phyloP scores from a whole-genome alignment of 2,797 vertebrate species.

The Ispidina lecontei region DNA sequence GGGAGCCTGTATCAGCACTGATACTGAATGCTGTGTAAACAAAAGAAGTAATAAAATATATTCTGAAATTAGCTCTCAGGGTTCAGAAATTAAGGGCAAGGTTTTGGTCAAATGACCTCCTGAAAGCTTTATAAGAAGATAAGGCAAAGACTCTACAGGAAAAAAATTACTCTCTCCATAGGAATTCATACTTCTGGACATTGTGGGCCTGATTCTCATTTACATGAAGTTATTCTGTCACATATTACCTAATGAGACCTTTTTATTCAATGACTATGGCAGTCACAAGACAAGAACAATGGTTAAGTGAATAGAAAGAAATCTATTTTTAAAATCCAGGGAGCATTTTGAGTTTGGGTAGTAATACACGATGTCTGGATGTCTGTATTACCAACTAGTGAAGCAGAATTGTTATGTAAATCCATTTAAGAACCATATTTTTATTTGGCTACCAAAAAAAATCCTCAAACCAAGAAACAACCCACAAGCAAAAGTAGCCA shows the following conservation, averaged over 20 bases:
- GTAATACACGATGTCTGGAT: neutral
- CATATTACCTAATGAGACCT: neutral
- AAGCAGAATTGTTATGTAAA: neutral
- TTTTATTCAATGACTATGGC: neutral
- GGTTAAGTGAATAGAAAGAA: neutral
- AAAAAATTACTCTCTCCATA: neutral
- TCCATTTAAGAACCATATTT: neutral
- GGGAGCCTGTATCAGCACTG: neutral
- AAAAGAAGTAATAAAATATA: constrained; percentile 33
- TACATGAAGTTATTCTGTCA: neutral
- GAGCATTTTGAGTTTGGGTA: neutral
- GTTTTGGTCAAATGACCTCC: constrained; percentile 32
- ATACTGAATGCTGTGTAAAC: constrained; percentile 28
- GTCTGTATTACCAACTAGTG: neutral
- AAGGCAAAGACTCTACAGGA: neutral
- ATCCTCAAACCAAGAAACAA: neutral
- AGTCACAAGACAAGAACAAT: neutral
- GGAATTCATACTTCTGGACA: neutral
- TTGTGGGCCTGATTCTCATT: neutral
- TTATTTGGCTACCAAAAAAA: neutral
- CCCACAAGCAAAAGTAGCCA: neutral
- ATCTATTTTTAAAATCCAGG: neutral
- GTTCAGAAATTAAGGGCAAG: constrained; percentile 55
- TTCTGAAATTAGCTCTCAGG: constrained; percentile 60
- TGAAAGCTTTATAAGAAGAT: neutral